Conservation (phyloP, 2,113 vertebrate genomes). For the Herpetotheres cachinnans region DNA sequence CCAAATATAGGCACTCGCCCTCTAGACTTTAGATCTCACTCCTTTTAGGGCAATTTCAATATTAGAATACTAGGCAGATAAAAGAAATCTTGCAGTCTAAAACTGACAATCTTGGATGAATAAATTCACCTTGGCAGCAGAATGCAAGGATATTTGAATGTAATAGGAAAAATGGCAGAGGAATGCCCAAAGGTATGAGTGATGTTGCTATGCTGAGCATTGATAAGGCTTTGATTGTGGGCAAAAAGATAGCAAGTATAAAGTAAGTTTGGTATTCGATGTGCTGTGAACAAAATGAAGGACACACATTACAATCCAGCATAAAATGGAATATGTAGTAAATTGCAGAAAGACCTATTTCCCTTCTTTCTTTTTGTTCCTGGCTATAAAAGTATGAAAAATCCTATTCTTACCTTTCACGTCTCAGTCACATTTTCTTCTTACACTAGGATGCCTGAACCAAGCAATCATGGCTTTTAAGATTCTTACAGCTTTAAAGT, state of each 20-base stretch:
- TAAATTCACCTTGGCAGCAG: conserved; percentile 38
- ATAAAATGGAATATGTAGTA: neutral
- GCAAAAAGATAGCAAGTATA: conserved; percentile 14
- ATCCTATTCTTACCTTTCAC: conserved; percentile 7
- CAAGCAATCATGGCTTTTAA: neutral
- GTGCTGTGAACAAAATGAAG: conserved; percentile 30
- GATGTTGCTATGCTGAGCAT: conserved; percentile 14
- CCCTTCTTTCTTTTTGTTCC: neutral
- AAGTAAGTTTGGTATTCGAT: neutral
- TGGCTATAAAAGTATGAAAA: neutral
- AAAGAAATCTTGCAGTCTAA: conserved; percentile 35
- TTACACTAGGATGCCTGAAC: neutral
- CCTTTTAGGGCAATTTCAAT: conserved; percentile 35
- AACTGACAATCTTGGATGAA: neutral
- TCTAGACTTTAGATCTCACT: neutral
- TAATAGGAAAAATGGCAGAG: conserved; percentile 17
- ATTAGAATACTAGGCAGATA: conserved; percentile 40
- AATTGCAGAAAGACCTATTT: conserved; percentile 16
- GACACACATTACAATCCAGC: neutral
- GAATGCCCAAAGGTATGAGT: conserved; percentile 36
- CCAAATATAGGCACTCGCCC: neutral
- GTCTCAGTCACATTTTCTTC: neutral
- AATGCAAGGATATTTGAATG: conserved; percentile 39
- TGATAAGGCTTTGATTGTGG: conserved; percentile 40
- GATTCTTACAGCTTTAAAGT: conserved; percentile 3